Evolutionary conservation across 2,113 vertebrate genomes (phyloP), one percentile per base, ranked within the genome.

Genomic region (Addax nasomaculatus): DNA sequence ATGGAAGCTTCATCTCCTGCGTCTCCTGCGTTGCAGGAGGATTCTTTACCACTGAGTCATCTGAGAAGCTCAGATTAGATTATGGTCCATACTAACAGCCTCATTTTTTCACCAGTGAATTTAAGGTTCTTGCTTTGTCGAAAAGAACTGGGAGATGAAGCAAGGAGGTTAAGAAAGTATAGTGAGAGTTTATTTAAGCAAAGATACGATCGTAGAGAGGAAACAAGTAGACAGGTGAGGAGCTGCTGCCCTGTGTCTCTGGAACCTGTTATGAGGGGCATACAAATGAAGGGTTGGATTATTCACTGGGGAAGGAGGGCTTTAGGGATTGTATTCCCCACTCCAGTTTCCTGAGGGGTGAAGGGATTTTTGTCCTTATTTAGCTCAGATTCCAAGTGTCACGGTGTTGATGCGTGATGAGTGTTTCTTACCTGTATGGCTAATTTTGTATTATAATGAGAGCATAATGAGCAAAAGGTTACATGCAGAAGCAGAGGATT

Each of bases 21-120:
- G 36, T 21, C 9, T 33, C 6, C 58, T 30, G 5, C 27, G 29
- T 60, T 1, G 0, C 7, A 67, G 62, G 33, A 2, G 8, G 62
- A 67, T 67, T 70, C n/a, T 70, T 70, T 70, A 70, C 64, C 64
- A 70, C 5, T 70, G n/a, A 36, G 64, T n/a, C n/a, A 12, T 36
- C n/a, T 70, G n/a, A 21, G n/a, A 70, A 36, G 64, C 64, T 76
- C 53, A n/a, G 53, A 21, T 36, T 43, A 45, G 53, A 49, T 73
- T 7, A 6, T 4, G 33, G 17, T 49, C 16, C 17, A 9, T 19
- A 10, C 17, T 25, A 49, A 57, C 13, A 4, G 51, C 62, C 79
- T 76, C 53, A 4, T 43, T 43, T 73, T 14, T 73, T 43, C 21
- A 3, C 6, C 70, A 73, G 11, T 43, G 21, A 73, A 43, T 73